A percentile compares a stretch with the other conserved stretches of the same genome.
Conservation (phyloP, 1,140 invertebrate species). For the Arctopsyche grandis region DNA sequence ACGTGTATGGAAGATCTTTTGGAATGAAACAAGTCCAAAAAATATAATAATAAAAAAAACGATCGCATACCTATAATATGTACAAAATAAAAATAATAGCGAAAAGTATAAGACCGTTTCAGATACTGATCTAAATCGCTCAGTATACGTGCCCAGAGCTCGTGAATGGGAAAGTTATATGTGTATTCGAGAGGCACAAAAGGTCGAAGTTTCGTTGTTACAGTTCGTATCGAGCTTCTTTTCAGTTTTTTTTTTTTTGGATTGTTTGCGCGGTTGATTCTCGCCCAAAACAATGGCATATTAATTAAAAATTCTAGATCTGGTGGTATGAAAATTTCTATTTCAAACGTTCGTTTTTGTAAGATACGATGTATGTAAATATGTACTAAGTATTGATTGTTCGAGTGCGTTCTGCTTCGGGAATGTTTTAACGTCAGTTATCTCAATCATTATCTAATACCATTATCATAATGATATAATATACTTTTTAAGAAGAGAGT, state of each 20-base stretch:
- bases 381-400: neutral
- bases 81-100: neutral
- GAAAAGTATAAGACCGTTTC: slow-evolving; percentile 14
- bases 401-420: neutral
- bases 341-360: slow-evolving; percentile 4
- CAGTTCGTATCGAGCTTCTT: slow-evolving; percentile 27
- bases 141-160: neutral
- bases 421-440: no score
- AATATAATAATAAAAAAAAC: neutral
- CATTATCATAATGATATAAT: no score
- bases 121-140: slow-evolving; percentile 17
- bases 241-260: neutral
- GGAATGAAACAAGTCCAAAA: neutral
- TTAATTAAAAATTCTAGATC: slow-evolving; percentile 28
- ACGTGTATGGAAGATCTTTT: neutral
- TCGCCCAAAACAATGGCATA: slow-evolving; percentile 28
- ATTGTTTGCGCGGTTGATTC: slow-evolving; percentile 2
- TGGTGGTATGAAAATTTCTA: slow-evolving; percentile 10
- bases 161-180: slow-evolving; percentile 37
- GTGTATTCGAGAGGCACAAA: neutral
- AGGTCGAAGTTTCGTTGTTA: slow-evolving; percentile 42
- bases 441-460: no score
- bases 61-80: no score
- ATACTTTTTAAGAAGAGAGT: no score
- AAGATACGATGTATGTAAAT: neutral